These are phyloP conservation scores for Periophthalmodon schlosseri DNA, from an alignment of 2,113 vertebrate species.

Conservation along the genomic window DNA sequence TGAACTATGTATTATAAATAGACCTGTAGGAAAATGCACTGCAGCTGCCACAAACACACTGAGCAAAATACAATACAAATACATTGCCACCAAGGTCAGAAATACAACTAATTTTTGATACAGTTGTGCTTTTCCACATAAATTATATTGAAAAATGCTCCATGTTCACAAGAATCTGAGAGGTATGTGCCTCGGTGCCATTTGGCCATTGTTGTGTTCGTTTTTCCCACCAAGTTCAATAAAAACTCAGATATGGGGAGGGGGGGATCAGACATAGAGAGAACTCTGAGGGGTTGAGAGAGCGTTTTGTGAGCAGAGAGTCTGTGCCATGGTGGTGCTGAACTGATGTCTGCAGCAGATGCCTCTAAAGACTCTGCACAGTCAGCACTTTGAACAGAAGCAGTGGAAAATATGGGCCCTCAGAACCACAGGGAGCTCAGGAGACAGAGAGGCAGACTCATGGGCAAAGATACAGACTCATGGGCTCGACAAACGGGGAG, in stretches of 20 bases:
- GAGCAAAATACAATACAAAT: too few species aligned
- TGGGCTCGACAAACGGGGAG: too few species aligned
- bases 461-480: too few species aligned
- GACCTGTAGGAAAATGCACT: too few species aligned
- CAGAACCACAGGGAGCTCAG: neutral
- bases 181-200: neutral
- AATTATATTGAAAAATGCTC: neutral
- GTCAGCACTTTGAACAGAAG: neutral
- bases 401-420: neutral
- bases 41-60: too few species aligned
- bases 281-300: neutral
- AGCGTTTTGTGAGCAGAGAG: neutral
- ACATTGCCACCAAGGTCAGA: too few species aligned
- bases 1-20: too few species aligned
- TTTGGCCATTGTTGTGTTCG: neutral
- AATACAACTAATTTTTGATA: too few species aligned
- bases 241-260: neutral
- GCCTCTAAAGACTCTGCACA: neutral
- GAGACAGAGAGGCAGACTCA: neutral
- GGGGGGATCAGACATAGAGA: neutral
- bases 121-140: neutral
- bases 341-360: neutral
- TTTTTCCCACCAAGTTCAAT: neutral
- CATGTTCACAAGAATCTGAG: neutral
- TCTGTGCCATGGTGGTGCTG: neutral